Base-by-base conservation (phyloP, 2,797 vertebrate genomes). In the Bradypus variegatus region DNA sequence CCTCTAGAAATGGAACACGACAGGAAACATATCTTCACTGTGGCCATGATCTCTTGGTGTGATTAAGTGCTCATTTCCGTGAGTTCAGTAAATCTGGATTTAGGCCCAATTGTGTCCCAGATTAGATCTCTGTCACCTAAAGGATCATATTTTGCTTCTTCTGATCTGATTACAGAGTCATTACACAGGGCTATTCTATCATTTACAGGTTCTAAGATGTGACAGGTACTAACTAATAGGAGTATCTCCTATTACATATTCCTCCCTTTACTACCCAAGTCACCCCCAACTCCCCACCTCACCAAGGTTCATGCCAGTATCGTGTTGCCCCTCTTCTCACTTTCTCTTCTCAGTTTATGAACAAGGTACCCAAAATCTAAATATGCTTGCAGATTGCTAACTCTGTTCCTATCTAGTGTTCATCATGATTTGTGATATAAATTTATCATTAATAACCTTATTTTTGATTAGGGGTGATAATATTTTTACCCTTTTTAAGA, bases 31-130 rank as follows among this genome's bases (percentile, higher is more conserved):
- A 89, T 93, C 88, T 95, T 93, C 29, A 36, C 70, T 80, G 86
- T 92, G 90, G 72, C 81, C 0, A 0, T 93, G 86, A 93, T 95
- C 53, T 92, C 64, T 81, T 85, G 41, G 21, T 86, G 69, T 90
- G 95, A 94, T 94, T 94, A 94, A 93, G 80, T 92, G 64, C 77
- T 94, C 41, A 92, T 95, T 92, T 94, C 94, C 80, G 33, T 86
- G 83, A 93, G 76, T 91, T 94, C 50, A 95, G 64, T 90, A 94
- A 91, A 93, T 96, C 90, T 93, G 86, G 91, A 41, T 92, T 86
- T 81, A 90, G 76, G 86, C 29, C 33, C 69, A 92, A 0, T 81
- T 64, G 45, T 93, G 73, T 86, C 60, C 50, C 84, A 93, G 89
- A 94, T 93, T 94, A 94, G 92, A 94, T 92, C 58, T 90, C 86